These are phyloP conservation scores for Phylloscopus trochiloides DNA, from an alignment of 2,113 vertebrate genomes.

Conservation along the genomic window DNA sequence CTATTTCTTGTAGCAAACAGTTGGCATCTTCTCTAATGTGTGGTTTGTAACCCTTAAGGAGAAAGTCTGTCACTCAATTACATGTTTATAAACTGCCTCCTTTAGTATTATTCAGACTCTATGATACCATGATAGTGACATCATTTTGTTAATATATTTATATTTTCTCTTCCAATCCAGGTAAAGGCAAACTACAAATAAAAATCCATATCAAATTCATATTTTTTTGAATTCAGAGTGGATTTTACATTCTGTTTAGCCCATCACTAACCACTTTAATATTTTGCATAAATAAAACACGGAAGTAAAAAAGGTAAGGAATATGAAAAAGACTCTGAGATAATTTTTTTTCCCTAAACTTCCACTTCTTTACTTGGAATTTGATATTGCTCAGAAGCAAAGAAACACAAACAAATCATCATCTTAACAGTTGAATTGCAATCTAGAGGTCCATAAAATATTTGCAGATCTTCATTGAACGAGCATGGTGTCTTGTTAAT, in stretches of 20 bases:
- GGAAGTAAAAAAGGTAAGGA: not conserved
- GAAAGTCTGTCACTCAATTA: not conserved
- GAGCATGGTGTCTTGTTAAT: not conserved
- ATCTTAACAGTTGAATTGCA: not conserved
- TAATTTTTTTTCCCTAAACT: not conserved
- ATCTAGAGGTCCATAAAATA: not conserved
- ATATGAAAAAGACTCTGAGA: not conserved
- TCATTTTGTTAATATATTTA: not conserved
- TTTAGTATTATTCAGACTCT: not conserved
- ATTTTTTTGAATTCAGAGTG: not conserved
- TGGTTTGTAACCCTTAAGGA: not conserved
- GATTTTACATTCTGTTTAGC: not conserved
- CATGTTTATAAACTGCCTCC: not conserved
- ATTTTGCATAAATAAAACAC: not conserved
- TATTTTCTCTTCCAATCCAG: not conserved
- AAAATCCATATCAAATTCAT: not conserved
- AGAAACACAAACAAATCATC: not conserved
- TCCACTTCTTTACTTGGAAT: not conserved
- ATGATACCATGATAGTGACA: fast-evolving
- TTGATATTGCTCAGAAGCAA: not conserved
- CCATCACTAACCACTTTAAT: not conserved
- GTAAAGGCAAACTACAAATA: not conserved
- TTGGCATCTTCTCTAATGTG: not conserved
- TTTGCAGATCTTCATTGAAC: not conserved
- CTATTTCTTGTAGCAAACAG: not conserved